A percentile compares a stretch with the other conserved stretches of the same genome.
These are phyloP conservation scores for Oryzias curvinotus DNA, from an alignment of 2,113 vertebrate species.

Conservation along the genomic window DNA sequence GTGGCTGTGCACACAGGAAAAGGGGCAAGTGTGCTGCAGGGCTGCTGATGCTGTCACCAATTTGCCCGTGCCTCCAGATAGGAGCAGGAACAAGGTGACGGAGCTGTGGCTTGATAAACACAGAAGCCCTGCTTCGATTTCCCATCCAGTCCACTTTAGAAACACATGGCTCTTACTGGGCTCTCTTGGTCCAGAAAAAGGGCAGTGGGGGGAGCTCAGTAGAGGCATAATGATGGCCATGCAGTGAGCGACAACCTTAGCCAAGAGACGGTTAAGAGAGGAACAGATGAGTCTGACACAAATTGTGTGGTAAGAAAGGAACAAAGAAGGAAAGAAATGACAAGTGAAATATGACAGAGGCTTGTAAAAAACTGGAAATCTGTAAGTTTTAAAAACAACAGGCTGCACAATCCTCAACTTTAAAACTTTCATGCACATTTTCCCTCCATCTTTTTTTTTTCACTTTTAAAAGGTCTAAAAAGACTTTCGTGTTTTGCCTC, in stretches of 20 bases:
- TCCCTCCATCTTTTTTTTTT: conserved; percentile 24
- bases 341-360: conserved; percentile 4
- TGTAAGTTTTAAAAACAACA: conserved; percentile 16
- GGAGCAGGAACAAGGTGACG: conserved; percentile 79
- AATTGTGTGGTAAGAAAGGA: conserved; percentile 9
- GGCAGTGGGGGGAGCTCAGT: conserved; percentile 23
- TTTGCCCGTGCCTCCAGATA: conserved; percentile 67
- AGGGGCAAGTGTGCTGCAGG: conserved; percentile 61
- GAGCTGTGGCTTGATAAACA: conserved; percentile 83
- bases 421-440: conserved; percentile 2
- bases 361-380: neutral
- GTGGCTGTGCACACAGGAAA: conserved; percentile 27
- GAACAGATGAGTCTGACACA: conserved; percentile 10
- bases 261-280: conserved; percentile 17
- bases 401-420: conserved; percentile 5
- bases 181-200: conserved; percentile 41
- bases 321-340: conserved; percentile 20
- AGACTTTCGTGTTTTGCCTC: conserved; percentile 59
- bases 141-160: conserved; percentile 81
- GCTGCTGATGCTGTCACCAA: conserved; percentile 76
- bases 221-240: conserved; percentile 51
- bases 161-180: conserved; percentile 79
- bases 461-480: conserved; percentile 38
- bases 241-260: conserved; percentile 42
- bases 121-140: conserved; percentile 80